A percentile compares a stretch with the other conserved stretches of the same genome.
phyloP scores from a whole-genome alignment of 2,888 invertebrate genomes.

The Torymus aiolomorphi region DNA sequence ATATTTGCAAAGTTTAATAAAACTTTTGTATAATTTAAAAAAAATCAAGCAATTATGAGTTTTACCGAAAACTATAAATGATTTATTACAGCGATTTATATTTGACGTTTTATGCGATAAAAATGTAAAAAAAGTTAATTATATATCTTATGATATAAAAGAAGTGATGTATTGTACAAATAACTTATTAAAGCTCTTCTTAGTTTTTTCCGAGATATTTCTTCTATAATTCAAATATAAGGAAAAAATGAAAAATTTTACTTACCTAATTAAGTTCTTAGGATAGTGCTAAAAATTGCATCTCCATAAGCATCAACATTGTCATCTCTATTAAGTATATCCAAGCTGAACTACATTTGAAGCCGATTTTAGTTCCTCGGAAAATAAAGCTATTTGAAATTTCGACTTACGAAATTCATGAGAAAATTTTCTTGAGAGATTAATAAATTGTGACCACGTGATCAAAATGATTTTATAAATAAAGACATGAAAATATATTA shows the following conservation, averaged over 20 bases:
- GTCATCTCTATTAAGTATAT: conserved; percentile 25
- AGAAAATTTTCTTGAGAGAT: conserved; percentile 44
- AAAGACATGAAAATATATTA: conserved; percentile 33
- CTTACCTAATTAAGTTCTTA: conserved; percentile 34
- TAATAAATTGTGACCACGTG: conserved; percentile 39
- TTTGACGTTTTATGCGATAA: background rate
- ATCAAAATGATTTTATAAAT: conserved; percentile 52
- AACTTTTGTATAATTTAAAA: too few species aligned
- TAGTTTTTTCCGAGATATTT: conserved; percentile 37
- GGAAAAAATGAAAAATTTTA: conserved; percentile 26
- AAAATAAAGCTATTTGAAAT: conserved; percentile 12
- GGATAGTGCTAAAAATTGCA: conserved; percentile 17
- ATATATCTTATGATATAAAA: conserved; percentile 26
- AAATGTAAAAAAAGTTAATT: conserved; percentile 12
- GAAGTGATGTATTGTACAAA: conserved; percentile 53
- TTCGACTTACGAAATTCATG: conserved; percentile 23
- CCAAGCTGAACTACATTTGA: conserved; percentile 22
- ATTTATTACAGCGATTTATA: too few species aligned
- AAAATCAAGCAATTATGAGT: too few species aligned
- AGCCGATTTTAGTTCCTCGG: conserved; percentile 16
- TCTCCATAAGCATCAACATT: conserved; percentile 30
- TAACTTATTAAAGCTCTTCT: conserved; percentile 41
- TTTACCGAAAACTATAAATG: too few species aligned
- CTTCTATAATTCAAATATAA: conserved; percentile 22
- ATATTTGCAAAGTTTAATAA: too few species aligned